These are phyloP conservation scores for Pristionchus mayeri DNA, from an alignment of 2,888 invertebrate genomes.

Conservation along the genomic window DNA sequence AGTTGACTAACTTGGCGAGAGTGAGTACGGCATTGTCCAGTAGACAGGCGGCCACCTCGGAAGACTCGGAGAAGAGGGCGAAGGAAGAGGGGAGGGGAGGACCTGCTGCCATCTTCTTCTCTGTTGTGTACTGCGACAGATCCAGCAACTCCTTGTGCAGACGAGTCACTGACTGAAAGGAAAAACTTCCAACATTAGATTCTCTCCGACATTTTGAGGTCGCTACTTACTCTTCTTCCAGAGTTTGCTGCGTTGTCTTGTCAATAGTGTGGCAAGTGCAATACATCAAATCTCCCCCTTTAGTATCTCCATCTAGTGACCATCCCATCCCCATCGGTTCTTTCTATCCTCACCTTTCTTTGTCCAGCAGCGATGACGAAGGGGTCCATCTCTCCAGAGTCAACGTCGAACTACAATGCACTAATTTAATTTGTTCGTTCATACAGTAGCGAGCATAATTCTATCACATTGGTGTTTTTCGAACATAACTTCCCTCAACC, in stretches of 20 bases:
- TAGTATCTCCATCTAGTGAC: too few species aligned
- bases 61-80: constrained; percentile 60
- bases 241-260: too few species aligned
- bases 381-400: constrained; percentile 89
- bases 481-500: neutral
- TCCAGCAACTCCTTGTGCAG: constrained; percentile 91
- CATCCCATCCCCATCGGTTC: neutral
- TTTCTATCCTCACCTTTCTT: constrained; percentile 83
- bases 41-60: constrained; percentile 55
- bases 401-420: constrained; percentile 55
- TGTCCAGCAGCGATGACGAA: constrained; percentile 93
- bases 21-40: constrained; percentile 37
- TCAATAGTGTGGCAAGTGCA: too few species aligned
- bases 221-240: too few species aligned
- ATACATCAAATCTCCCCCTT: too few species aligned
- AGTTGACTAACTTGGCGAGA: constrained; percentile 26
- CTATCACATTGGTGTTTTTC: too few species aligned
- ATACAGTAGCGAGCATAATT: neutral
- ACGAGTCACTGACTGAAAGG: constrained; percentile 63
- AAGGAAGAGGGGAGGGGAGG: constrained; percentile 58
- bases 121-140: constrained; percentile 78
- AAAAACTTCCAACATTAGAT: neutral
- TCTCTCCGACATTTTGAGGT: neutral
- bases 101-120: constrained; percentile 57
- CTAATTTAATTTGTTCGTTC: neutral